These are phyloP conservation scores for Plutella xylostella DNA, from an alignment of 2,888 invertebrate genomes.

Conservation along the genomic window DNA sequence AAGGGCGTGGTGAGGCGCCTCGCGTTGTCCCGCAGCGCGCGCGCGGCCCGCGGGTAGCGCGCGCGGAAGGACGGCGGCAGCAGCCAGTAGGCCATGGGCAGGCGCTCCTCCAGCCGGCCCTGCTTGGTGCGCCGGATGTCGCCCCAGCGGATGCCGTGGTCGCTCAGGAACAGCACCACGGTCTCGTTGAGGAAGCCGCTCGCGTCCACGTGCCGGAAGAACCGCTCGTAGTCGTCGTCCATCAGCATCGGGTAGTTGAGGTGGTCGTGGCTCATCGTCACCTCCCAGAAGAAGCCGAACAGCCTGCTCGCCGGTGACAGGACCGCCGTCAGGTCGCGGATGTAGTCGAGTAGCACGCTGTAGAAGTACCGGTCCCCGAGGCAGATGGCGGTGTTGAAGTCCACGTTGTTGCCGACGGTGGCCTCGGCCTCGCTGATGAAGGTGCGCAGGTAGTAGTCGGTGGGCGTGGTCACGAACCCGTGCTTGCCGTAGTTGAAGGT, in stretches of 20 bases:
- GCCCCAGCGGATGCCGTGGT: constrained; percentile 93
- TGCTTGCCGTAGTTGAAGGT: constrained; percentile 83
- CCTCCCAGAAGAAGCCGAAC: constrained; percentile 89
- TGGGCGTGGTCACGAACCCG: constrained; percentile 84
- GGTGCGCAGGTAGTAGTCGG: constrained; percentile 86
- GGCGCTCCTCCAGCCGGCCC: constrained; percentile 87
- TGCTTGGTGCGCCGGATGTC: constrained; percentile 85
- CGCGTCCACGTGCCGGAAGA: constrained; percentile 67
- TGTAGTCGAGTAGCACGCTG: constrained; percentile 78
- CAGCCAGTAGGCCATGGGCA: constrained; percentile 82
- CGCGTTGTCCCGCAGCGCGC: constrained; percentile 75
- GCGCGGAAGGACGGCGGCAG: constrained; percentile 79
- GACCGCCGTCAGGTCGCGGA: constrained; percentile 71
- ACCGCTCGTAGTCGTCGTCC: constrained; percentile 72
- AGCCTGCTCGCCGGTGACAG: constrained; percentile 72
- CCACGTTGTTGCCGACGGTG: constrained; percentile 73
- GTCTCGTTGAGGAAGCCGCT: constrained; percentile 74
- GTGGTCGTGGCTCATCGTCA: constrained; percentile 86
- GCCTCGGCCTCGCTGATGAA: constrained; percentile 77
- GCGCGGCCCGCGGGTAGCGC: constrained; percentile 70
- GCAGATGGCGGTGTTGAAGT: constrained; percentile 76
- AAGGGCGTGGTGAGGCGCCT: constrained; percentile 82
- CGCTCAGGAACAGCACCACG: constrained; percentile 81
- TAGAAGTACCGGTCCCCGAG: constrained; percentile 77
- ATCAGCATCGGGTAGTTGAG: constrained; percentile 82